Conservation (phyloP, 2,113 vertebrate genomes). For the Hystrix brachyura region DNA sequence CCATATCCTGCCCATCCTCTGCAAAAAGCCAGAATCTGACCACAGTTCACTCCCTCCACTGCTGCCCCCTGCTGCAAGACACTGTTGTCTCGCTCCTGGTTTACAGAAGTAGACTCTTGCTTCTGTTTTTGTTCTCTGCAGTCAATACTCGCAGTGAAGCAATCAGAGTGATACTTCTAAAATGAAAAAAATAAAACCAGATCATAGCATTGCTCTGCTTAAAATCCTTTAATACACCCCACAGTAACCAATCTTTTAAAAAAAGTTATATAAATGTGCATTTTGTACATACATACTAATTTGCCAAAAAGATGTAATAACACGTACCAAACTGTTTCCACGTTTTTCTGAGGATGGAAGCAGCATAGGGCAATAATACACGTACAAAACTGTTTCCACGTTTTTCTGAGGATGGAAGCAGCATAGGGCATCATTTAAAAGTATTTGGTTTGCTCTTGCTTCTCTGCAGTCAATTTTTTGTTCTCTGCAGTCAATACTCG, state of each 20-base stretch:
- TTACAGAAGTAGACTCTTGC: neutral
- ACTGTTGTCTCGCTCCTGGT: neutral
- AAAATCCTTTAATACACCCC: neutral
- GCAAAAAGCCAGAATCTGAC: neutral
- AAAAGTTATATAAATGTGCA: neutral
- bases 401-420: neutral
- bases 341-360: neutral
- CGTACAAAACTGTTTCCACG: neutral
- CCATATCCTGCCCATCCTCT: neutral
- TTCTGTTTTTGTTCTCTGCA: neutral
- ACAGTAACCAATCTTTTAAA: neutral
- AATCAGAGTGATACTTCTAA: neutral
- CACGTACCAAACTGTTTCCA: slow-evolving; percentile 11
- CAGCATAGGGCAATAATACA: no score
- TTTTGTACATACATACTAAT: neutral
- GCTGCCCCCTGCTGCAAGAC: neutral
- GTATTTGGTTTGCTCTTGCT: no score
- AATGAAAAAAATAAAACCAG: neutral
- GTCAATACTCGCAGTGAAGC: neutral
- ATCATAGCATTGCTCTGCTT: neutral
- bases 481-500: no score
- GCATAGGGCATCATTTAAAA: neutral
- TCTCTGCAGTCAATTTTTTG: no score
- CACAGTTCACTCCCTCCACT: neutral
- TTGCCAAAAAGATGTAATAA: slow-evolving; percentile 14